Evolutionary conservation across 1,140 invertebrate genomes (phyloP).

Genomic region (Drosophila equinoxialis): DNA sequence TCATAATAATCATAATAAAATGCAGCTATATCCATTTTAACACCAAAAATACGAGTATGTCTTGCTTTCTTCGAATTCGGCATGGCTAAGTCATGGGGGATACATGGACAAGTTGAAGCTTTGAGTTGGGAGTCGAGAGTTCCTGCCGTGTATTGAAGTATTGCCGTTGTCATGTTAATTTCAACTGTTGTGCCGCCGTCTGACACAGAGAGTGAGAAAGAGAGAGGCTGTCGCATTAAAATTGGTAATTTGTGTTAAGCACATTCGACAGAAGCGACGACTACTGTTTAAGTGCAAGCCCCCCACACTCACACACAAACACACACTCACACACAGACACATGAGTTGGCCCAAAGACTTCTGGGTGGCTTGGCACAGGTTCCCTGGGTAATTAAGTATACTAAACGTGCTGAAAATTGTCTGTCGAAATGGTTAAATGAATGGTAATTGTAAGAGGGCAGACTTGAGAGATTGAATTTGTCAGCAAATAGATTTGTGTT

Average conservation of each 20-base stretch:
- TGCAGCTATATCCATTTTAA: conserved; percentile 80
- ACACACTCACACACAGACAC: background rate
- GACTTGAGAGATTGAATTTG: background rate
- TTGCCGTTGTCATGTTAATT: conserved; percentile 78
- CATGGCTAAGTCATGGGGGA: conserved; percentile 2
- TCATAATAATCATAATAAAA: conserved; percentile 82
- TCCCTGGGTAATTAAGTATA: conserved; percentile 64
- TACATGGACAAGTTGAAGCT: background rate
- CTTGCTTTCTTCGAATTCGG: conserved; percentile 29
- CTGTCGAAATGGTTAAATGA: conserved; percentile 37
- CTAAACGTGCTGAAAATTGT: conserved; percentile 65
- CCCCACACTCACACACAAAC: background rate
- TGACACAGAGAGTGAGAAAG: background rate
- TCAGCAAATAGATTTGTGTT: background rate
- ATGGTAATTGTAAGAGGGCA: conserved; percentile 29
- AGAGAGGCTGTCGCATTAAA: conserved; percentile 70
- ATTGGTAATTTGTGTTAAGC: conserved; percentile 76
- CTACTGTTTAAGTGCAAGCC: conserved; percentile 59
- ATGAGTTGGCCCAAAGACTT: conserved; percentile 29
- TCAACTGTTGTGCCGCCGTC: conserved; percentile 15
- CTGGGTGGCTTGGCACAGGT: conserved; percentile 65
- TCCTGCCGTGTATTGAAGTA: conserved; percentile 53
- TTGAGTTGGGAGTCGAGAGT: background rate
- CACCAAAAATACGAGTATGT: conserved; percentile 72
- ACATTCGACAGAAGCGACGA: conserved; percentile 52